phyloP scores from a whole-genome alignment of 2,888 invertebrate species.

The Diloba caeruleocephala region DNA sequence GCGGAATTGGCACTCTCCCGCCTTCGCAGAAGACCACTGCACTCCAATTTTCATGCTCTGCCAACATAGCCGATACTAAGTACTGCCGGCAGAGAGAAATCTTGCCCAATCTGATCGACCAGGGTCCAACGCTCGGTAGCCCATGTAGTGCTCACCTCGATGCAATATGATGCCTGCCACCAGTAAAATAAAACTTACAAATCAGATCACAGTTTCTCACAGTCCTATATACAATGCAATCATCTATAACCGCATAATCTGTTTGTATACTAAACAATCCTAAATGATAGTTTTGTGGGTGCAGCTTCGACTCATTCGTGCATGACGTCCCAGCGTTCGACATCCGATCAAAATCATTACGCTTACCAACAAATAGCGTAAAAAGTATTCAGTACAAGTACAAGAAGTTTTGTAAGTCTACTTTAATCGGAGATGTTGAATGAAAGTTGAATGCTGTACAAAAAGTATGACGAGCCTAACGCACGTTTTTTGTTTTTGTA shows the following conservation, averaged over 20 bases:
- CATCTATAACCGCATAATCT: conserved; percentile 44
- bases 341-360: conserved; percentile 19
- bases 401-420: conserved; percentile 18
- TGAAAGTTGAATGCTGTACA: conserved; percentile 3
- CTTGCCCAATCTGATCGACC: too few relatives aligned
- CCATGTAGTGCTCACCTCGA: too few relatives aligned
- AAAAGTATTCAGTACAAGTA: conserved; percentile 28
- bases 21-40: conserved; percentile 9
- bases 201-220: conserved; percentile 25
- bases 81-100: too few relatives aligned
- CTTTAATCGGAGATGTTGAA: conserved; percentile 13
- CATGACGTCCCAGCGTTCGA: conserved; percentile 42
- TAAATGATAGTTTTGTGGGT: conserved; percentile 43
- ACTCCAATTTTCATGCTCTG: too few relatives aligned
- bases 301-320: conserved; percentile 51
- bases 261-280: conserved; percentile 32
- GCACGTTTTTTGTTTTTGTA: conserved; percentile 13
- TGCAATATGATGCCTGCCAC: too few relatives aligned
- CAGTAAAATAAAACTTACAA: conserved; percentile 5
- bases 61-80: too few relatives aligned
- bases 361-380: conserved; percentile 23
- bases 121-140: too few relatives aligned
- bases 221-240: conserved; percentile 34
- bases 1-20: too few relatives aligned
- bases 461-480: background rate